Evolutionary conservation across 30 jellyfish, hydroid and myxozoan species (phyloP), one percentile per base, ranked within the genome.

Genomic region (Aurelia sp.): DNA sequence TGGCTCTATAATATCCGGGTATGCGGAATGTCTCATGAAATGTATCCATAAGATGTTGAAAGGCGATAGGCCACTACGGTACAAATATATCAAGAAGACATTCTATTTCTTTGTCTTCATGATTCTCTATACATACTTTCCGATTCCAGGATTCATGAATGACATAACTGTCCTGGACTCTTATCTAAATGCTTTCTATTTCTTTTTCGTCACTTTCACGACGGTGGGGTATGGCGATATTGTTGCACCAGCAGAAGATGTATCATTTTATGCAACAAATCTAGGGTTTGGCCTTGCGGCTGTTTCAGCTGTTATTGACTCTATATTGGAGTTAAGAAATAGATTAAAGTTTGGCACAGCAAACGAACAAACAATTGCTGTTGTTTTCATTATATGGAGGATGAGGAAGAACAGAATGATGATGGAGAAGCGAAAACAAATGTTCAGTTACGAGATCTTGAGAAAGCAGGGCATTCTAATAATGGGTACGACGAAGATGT

Each of bases 211-310:
- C 80, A 22, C 92, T 2, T 82, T 69, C 80, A 67, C 86, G 17
- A 82, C 92, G 2, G 61, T 82, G 41, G 92, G 92, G 16, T 82
- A 20, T 59, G 92, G 92, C 16, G 92, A 82, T 57, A 70, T 70
- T 2, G 13, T 70, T 4, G 72, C 30, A 13, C 80, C 76, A 4
- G 92, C 86, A 2, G 66, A 55, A 30, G 22, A 19, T 18, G 13
- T 8, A 4, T 52, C 22, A 20, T 70, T 82, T 33, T 82, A 68
- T 40, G 80, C 80, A 44, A 15, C 24, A 0, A 7, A n/a, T 10
- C 74, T 82, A 0, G 17, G 60, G 30, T 8, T 82, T 38, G 92
- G 92, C 19, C 67, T 82, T 27, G 74, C 85, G 9, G 61, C 74
- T 0, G 62, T 82, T 57, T 82, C 92, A 2, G 86, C 86, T 18